Conservation (phyloP, 2,888 invertebrate genomes). For the Tortricodes alternella region DNA sequence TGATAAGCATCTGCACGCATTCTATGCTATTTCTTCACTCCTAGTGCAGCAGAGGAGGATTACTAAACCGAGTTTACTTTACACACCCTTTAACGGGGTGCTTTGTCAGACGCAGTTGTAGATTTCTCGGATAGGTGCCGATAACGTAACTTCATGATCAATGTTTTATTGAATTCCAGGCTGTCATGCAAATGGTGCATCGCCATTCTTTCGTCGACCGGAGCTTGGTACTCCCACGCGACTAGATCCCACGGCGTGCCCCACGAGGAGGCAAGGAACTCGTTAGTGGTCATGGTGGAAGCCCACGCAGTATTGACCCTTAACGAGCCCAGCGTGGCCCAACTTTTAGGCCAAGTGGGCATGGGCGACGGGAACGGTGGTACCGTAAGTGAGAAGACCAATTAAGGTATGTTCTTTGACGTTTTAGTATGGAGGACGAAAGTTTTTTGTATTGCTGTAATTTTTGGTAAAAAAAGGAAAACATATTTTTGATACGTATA, state of each 20-base stretch:
- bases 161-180: slow-evolving; percentile 6
- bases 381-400: slow-evolving; percentile 44
- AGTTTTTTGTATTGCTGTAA: neutral
- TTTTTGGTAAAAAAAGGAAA: neutral
- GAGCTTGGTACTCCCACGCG: slow-evolving; percentile 84
- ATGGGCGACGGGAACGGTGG: slow-evolving; percentile 49
- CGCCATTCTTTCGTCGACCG: slow-evolving; percentile 76
- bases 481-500: slow-evolving; percentile 26
- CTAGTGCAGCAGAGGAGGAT: too few relatives aligned
- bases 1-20: too few relatives aligned
- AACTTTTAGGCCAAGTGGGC: slow-evolving; percentile 68
- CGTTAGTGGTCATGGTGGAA: slow-evolving; percentile 84
- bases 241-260: slow-evolving; percentile 81
- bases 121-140: too few relatives aligned
- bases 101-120: too few relatives aligned
- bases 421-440: neutral
- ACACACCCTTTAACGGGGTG: too few relatives aligned
- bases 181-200: slow-evolving; percentile 82
- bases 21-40: too few relatives aligned
- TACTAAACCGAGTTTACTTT: too few relatives aligned
- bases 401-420: slow-evolving; percentile 38
- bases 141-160: neutral
- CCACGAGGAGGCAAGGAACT: slow-evolving; percentile 83
- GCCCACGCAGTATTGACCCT: slow-evolving; percentile 83
- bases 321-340: slow-evolving; percentile 72